These are phyloP conservation scores for Parus major DNA, from an alignment of 2,113 vertebrate species.

Conservation along the genomic window DNA sequence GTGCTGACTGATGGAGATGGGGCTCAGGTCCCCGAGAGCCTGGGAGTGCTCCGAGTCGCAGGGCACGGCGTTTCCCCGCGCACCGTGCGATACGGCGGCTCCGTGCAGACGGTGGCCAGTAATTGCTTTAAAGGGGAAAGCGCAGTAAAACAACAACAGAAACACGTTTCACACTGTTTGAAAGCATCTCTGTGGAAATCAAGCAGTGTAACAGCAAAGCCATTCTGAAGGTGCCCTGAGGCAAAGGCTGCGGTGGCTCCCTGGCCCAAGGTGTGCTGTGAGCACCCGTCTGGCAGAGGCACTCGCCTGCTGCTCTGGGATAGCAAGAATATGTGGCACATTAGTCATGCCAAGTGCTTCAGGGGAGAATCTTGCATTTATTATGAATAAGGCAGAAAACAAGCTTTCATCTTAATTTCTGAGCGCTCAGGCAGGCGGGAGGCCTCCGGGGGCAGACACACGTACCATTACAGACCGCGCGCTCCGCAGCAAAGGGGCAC, in stretches of 20 bases:
- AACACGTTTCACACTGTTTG: neutral
- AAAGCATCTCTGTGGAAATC: neutral
- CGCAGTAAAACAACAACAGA: neutral
- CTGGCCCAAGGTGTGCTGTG: neutral
- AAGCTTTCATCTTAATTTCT: conserved; percentile 33
- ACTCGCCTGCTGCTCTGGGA: neutral
- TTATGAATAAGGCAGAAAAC: conserved; percentile 54
- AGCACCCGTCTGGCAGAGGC: neutral
- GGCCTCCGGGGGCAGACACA: neutral
- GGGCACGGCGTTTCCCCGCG: neutral
- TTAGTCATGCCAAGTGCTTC: conserved; percentile 31
- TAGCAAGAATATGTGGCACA: neutral
- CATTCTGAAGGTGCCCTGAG: neutral
- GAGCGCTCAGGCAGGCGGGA: neutral
- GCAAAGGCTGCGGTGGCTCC: neutral
- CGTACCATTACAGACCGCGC: accelerated
- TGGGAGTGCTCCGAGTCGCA: neutral
- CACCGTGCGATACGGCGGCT: accelerated
- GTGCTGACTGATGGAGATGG: neutral
- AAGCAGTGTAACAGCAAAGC: neutral
- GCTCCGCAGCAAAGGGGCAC: no score
- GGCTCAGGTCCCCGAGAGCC: neutral
- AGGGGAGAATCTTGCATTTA: conserved; percentile 13
- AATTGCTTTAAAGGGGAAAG: neutral
- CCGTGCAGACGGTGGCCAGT: accelerated